These are phyloP conservation scores for Helicoverpa armigera DNA, from an alignment of 1,140 invertebrate species.

Conservation along the genomic window DNA sequence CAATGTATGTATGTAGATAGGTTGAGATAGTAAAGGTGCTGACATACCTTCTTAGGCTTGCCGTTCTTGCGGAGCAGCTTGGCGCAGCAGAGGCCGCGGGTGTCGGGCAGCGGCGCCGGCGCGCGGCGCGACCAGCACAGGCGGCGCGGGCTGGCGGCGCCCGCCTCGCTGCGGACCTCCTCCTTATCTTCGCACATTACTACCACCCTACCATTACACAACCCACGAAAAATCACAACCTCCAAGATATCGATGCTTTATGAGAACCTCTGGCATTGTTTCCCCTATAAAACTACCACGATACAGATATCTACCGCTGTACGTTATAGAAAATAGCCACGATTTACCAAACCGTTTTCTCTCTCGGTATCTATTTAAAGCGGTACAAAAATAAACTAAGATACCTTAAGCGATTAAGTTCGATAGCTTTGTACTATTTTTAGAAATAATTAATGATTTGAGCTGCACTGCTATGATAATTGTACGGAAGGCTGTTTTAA, in stretches of 20 bases:
- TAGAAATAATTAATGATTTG: constrained; percentile 56
- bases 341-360: constrained; percentile 48
- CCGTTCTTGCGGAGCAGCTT: constrained; percentile 82
- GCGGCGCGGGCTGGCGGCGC: constrained; percentile 71
- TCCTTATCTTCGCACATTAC: constrained; percentile 84
- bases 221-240: constrained; percentile 72
- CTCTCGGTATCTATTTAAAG: constrained; percentile 26
- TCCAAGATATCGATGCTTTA: constrained; percentile 81
- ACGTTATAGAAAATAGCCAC: constrained; percentile 70
- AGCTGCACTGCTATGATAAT: constrained; percentile 66
- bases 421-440: constrained; percentile 78
- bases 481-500: constrained; percentile 65
- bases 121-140: constrained; percentile 78
- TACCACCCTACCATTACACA: constrained; percentile 64
- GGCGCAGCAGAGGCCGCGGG: constrained; percentile 82
- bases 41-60: constrained; percentile 81
- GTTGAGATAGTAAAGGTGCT: too few relatives aligned
- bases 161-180: constrained; percentile 77
- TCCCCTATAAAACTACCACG: constrained; percentile 75
- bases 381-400: constrained; percentile 46
- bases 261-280: constrained; percentile 80
- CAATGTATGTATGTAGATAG: not conserved
- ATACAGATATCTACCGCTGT: constrained; percentile 74
- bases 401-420: constrained; percentile 69
- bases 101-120: constrained; percentile 79